Base-by-base conservation (phyloP, 2,113 vertebrate genomes). In the Stercorarius parasiticus region DNA sequence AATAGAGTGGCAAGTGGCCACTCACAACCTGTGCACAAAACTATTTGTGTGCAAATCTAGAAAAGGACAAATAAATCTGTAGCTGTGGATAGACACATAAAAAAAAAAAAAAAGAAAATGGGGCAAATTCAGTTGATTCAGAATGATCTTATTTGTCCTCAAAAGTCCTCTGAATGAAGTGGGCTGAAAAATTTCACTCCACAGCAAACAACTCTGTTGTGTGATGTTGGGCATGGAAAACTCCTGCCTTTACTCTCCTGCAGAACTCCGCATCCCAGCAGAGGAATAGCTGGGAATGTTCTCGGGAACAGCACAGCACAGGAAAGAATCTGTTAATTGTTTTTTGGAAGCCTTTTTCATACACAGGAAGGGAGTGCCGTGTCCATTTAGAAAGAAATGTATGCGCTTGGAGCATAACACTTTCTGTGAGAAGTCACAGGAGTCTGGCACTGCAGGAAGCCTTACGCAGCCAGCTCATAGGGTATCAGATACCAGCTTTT, bases 271-370 rank as follows among this genome's bases (percentile, higher is more conserved):
- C 0, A 1, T 95, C 67, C 84, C 84, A 76, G 56, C 62, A 85
- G 65, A 49, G 27, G 18, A 87, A 86, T 76, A 82, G 34, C 58
- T 73, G 56, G 53, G 66, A 95, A 87, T 23, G 29, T 94, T 87
- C 87, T 96, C 0, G 0, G 84, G 81, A 94, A 88, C 53, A 53
- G 36, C 45, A 72, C 53, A 93, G 53, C 71, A 95, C 91, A 85
- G 95, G 92, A 97, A 97, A 97, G 74, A 94, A 93, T 96, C 87
- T 80, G 84, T 82, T 95, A 93, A 95, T 95, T 96, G 95, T 94
- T 87, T 76, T 96, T 85, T 93, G 87, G 95, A 95, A 96, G 74
- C 11, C 43, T 72, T 97, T 93, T 91, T 91, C 10, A 3, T 93
- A 93, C 90, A 90, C 95, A 95, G 95, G 96, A 97, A 97, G 93